A percentile compares a stretch with the other conserved stretches of the same genome.
Evolutionary conservation across 2,113 vertebrate species (phyloP).

Genomic region (Bujurquina vittata): DNA sequence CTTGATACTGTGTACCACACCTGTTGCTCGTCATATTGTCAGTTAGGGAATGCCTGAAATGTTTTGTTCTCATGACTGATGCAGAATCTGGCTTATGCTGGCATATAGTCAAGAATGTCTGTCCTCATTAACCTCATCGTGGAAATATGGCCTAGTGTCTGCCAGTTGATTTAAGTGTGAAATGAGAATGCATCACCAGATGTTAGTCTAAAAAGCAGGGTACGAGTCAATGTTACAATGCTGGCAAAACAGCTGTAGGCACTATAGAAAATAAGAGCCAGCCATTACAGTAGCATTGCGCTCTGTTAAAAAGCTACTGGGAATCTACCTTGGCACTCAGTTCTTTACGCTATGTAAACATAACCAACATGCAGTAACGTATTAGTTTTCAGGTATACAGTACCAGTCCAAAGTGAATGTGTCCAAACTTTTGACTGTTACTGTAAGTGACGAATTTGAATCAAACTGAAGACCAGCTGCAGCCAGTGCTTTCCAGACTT

Average conservation of each 20-base stretch:
- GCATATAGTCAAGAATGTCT: conserved; percentile 30
- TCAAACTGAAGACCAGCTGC: neutral
- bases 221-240: conserved; percentile 57
- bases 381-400: neutral
- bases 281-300: neutral
- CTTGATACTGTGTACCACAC: no score
- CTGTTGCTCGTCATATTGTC: neutral
- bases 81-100: conserved; percentile 21
- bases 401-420: no score
- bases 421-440: no score
- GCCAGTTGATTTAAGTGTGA: conserved; percentile 65
- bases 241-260: conserved; percentile 67
- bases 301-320: neutral
- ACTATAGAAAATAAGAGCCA: conserved; percentile 13
- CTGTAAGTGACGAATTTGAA: neutral
- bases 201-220: conserved; percentile 58
- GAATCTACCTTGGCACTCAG: neutral
- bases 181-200: conserved; percentile 67
- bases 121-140: conserved; percentile 47
- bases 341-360: neutral
- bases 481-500: neutral
- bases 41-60: conserved; percentile 31
- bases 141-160: conserved; percentile 45
- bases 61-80: neutral
- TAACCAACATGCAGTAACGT: no score